phyloP scores from a whole-genome alignment of 2,113 vertebrate genomes.

The Cyphomyrus plagiostoma region DNA sequence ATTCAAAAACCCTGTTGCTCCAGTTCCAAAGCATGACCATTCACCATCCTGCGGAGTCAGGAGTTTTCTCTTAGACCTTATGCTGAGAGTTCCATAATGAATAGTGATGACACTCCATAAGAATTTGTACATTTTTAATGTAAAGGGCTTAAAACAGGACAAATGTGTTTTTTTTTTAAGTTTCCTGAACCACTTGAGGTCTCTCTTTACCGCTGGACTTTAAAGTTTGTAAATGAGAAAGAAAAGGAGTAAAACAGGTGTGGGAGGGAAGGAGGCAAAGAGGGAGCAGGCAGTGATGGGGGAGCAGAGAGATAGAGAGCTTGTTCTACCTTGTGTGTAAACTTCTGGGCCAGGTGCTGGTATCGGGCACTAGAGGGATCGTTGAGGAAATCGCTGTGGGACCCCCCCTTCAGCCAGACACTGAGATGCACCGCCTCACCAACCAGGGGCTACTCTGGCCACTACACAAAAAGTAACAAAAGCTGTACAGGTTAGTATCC shows the following conservation, averaged over 20 bases:
- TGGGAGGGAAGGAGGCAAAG: not conserved
- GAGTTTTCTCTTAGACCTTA: not conserved
- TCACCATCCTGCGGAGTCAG: not conserved
- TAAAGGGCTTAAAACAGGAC: not conserved
- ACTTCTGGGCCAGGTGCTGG: conserved; percentile 61
- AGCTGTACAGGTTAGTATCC: not conserved
- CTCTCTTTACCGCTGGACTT: not conserved
- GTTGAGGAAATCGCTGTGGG: conserved; percentile 64
- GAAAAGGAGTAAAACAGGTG: not conserved
- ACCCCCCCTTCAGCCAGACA: conserved; percentile 65
- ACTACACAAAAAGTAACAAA: conserved; percentile 14
- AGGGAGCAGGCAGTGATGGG: not conserved
- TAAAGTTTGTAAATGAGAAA: not conserved
- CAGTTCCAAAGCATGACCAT: not conserved
- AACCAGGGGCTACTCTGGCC: conserved; percentile 37
- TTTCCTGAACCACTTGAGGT: not conserved
- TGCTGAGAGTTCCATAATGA: not conserved
- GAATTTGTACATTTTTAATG: not conserved
- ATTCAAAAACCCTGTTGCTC: not conserved
- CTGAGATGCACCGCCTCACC: conserved; percentile 80
- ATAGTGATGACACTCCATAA: not conserved
- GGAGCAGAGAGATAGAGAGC: not conserved
- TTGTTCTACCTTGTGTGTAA: conserved; percentile 70
- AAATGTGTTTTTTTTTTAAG: not conserved
- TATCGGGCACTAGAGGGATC: conserved; percentile 54